Base-by-base conservation (phyloP, 2,797 vertebrate genomes). In the Mico argentatus region DNA sequence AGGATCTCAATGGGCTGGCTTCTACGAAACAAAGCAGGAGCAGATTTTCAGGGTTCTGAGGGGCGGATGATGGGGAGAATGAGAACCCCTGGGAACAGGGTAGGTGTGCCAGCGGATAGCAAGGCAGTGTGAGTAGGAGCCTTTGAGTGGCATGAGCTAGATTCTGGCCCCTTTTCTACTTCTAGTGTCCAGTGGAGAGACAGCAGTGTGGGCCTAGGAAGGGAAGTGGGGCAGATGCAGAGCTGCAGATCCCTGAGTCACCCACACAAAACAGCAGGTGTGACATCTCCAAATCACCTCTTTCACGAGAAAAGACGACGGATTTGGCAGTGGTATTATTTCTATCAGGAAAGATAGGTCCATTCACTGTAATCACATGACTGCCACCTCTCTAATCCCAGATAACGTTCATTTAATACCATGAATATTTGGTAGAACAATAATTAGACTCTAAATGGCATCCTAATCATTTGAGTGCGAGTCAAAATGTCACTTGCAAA, bases 301-400 rank as follows among this genome's bases (percentile, higher is more conserved):
- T 48, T 30, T 46, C 30, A 5, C 12, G 27, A 95, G 90, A n/a
- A 92, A n/a, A 81, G 57, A 52, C 17, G 82, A 55, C 4, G 33
- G 52, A 81, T 5, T 17, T 36, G 48, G 92, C 52, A 90, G 55
- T n/a, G 85, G 10, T 30, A 77, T 30, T 55, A 73, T 12, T 73
- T 94, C 73, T 77, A 41, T 91, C 83, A 61, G 90, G 81, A 97
- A 91, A 86, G 79, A 84, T 27, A 70, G 85, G 73, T 36, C 70
- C 26, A 0, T 19, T 36, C 0, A 12, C 80, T 57, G 75, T 20
- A 48, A 20, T 19, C 61, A 20, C 27, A 30, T 59, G 6, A 19
- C 79, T 19, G 75, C 75, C 80, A 27, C 55, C 44, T 67, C 90
- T 36, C 87, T 46, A 33, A 81, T 59, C 77, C 72, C 80, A 59